phyloP scores from a whole-genome alignment of 1,140 invertebrate species.

The Halyomorpha halys region DNA sequence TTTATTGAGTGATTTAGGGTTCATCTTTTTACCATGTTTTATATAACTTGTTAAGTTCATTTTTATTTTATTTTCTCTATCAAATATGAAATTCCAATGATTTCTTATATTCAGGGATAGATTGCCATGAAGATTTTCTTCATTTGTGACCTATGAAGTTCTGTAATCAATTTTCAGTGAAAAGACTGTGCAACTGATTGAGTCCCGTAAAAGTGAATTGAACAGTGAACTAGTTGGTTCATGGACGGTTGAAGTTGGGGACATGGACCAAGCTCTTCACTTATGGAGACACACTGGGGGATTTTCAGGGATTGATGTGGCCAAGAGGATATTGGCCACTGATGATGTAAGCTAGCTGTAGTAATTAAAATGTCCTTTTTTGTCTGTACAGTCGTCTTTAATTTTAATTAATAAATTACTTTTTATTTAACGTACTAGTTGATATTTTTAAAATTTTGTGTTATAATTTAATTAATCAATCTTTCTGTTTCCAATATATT shows the following conservation, averaged over 20 bases:
- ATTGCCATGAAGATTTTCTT: background rate
- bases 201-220: constrained; percentile 56
- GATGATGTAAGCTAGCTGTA: constrained; percentile 48
- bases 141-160: constrained; percentile 10
- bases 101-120: background rate
- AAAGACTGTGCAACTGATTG: constrained; percentile 64
- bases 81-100: no score
- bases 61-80: no score
- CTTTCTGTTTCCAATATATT: no score
- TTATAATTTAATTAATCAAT: no score
- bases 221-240: constrained; percentile 69
- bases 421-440: no score
- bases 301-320: constrained; percentile 75
- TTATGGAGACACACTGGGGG: constrained; percentile 90
- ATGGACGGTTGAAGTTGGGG: constrained; percentile 89
- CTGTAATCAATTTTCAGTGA: constrained; percentile 48
- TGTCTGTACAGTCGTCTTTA: background rate
- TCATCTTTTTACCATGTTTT: no score
- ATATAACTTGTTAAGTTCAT: no score
- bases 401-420: no score
- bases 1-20: no score
- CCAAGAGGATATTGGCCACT: constrained; percentile 57
- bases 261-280: constrained; percentile 92
- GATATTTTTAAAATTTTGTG: no score
- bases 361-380: background rate